These are phyloP conservation scores for Pogonocichla stellata DNA, from an alignment of 2,113 vertebrate genomes.

Conservation along the genomic window DNA sequence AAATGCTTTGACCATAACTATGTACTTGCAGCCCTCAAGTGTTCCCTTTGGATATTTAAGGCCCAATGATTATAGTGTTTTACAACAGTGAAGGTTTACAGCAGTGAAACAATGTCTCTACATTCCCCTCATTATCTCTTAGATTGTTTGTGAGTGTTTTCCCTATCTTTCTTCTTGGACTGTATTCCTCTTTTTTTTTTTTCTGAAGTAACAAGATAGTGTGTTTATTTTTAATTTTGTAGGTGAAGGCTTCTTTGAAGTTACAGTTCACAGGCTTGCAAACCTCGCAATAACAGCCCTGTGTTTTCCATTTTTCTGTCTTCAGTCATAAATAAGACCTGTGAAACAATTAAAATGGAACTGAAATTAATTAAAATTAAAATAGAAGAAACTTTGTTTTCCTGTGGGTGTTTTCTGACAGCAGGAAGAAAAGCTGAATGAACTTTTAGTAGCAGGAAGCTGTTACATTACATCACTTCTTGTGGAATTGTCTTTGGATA, in stretches of 20 bases:
- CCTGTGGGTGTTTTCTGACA: background rate
- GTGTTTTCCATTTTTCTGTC: background rate
- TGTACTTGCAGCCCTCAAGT: background rate
- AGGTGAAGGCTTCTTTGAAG: background rate
- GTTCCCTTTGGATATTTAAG: background rate
- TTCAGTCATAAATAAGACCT: background rate
- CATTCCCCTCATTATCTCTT: background rate
- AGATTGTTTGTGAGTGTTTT: background rate
- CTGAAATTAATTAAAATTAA: background rate
- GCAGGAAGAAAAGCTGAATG: background rate
- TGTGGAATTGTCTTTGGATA: background rate
- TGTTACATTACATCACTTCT: background rate
- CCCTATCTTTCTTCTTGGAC: background rate
- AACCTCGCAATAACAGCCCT: background rate
- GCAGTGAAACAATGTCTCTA: background rate
- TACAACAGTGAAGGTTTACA: background rate
- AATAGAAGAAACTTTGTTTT: background rate
- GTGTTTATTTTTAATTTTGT: background rate
- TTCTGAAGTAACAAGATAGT: background rate
- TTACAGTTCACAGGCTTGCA: background rate
- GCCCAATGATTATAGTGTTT: background rate
- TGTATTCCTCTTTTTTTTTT: background rate
- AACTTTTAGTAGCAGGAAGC: background rate
- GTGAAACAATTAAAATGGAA: background rate
- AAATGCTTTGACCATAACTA: background rate